Evolutionary conservation across 2,113 vertebrate species (phyloP), one percentile per base, ranked within the genome.

Genomic region (Ptilorrhoa leucosticta): DNA sequence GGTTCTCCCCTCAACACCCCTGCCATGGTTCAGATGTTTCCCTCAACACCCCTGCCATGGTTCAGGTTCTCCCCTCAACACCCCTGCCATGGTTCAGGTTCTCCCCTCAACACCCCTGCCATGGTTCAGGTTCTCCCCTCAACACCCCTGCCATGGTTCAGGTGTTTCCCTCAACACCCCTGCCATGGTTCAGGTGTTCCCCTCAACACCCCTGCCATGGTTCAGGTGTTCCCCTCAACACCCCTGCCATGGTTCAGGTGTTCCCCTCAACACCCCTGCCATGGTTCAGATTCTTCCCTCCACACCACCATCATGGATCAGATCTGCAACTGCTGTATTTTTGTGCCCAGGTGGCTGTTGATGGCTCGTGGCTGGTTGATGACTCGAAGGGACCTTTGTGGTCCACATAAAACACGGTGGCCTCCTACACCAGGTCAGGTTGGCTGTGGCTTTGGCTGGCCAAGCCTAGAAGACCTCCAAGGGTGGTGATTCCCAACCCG

Each of bases 11-110:
- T 53, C 66, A 24, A 1, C n/a, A 17, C 13, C 20, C 10, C 15
- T 1, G 0, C 15, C 2, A 1, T 8, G 45, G 44, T 24, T 30
- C 35, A 31, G 47, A 9, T 14, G 2, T 2, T 40, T 11, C 13
- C 28, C 50, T 51, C 66, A 28, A 3, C 24, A 33, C 10, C 37
- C 12, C 12, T 0, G 0, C 24, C 0, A 0, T 26, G 39, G 40
- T 23, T 28, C 33, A 30, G 35, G 3, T 30, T 2, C 1, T 18
- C 5, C 17, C n/a, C 65, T 48, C 54, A 30, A 1, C 22, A 18
- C 11, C 23, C 10, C 18, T 0, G 0, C 23, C 0, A 1, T 39
- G 51, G 61, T 28, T 23, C 40, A 27, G 50, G 73, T 35, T 6
- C 2, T 40, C 8, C 11, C 40, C 40, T 45, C 61, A 16, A 2